These are phyloP conservation scores for Harmothoe impar DNA, from an alignment of 2,888 invertebrate species.

Conservation along the genomic window DNA sequence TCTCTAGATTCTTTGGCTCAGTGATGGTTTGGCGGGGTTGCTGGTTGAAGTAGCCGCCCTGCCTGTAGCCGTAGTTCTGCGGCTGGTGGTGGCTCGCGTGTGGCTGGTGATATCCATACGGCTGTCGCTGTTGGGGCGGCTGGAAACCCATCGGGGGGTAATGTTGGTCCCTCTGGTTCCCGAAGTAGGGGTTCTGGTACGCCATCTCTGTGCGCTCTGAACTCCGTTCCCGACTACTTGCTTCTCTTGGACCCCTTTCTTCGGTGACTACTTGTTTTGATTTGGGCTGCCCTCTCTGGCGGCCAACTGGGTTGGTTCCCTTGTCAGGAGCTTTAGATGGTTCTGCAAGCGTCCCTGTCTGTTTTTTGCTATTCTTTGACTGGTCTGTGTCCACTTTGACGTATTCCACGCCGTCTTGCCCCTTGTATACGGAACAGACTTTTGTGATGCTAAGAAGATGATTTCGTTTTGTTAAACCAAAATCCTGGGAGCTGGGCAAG, in stretches of 20 bases:
- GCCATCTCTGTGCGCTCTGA: background rate
- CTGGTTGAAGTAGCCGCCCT: conserved; percentile 60
- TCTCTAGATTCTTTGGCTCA: conserved; percentile 7
- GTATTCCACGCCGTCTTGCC: background rate
- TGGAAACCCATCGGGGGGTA: background rate
- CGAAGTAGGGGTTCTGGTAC: background rate
- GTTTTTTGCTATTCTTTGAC: background rate
- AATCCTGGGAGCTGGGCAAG: background rate
- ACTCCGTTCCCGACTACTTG: background rate
- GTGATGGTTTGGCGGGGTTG: conserved; percentile 62
- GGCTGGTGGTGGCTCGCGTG: background rate
- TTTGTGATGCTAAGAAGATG: background rate
- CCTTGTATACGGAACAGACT: background rate
- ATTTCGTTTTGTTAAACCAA: background rate
- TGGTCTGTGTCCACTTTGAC: background rate
- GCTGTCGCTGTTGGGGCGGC: conserved; percentile 54
- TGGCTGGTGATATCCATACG: background rate
- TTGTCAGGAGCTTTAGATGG: too few species aligned
- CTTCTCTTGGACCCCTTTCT: background rate
- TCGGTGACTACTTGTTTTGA: background rate
- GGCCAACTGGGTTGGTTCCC: too few species aligned
- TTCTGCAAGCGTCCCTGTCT: too few species aligned
- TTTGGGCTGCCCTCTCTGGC: too few species aligned
- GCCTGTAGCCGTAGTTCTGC: conserved; percentile 38
- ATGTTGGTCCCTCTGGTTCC: background rate